Conservation (phyloP, 2,888 invertebrate species). For the Limnephilus lunatus region DNA sequence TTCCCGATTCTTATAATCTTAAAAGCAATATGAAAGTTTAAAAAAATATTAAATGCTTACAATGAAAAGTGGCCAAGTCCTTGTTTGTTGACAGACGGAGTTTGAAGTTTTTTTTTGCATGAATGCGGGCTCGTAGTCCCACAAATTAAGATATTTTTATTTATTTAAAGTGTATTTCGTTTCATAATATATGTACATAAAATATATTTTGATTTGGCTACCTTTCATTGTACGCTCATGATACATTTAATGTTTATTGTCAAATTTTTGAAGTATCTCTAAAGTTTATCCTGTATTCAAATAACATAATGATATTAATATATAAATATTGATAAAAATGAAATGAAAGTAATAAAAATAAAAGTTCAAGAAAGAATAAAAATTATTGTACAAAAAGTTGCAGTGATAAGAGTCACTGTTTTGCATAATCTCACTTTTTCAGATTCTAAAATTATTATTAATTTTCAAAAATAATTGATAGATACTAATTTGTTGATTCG, state of each 20-base stretch:
- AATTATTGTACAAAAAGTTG: neutral
- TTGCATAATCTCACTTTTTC: neutral
- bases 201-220: too few species aligned
- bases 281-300: neutral
- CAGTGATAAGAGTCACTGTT: neutral
- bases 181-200: too few species aligned
- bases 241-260: neutral
- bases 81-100: too few species aligned
- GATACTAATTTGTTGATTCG: neutral
- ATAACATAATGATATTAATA: neutral
- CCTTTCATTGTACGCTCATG: too few species aligned
- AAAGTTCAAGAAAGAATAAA: neutral
- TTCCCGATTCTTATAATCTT: conserved; percentile 24
- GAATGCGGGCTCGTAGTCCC: too few species aligned
- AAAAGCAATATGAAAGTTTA: conserved; percentile 24
- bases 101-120: too few species aligned
- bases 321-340: neutral
- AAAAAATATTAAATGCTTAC: neutral
- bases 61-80: too few species aligned
- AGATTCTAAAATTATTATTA: neutral
- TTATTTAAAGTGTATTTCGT: too few species aligned
- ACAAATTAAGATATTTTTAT: too few species aligned
- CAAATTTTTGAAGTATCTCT: neutral
- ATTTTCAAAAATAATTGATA: neutral
- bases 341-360: neutral